Evolutionary conservation across 2,113 vertebrate species (phyloP).

Genomic region (Australoheros scitulus): DNA sequence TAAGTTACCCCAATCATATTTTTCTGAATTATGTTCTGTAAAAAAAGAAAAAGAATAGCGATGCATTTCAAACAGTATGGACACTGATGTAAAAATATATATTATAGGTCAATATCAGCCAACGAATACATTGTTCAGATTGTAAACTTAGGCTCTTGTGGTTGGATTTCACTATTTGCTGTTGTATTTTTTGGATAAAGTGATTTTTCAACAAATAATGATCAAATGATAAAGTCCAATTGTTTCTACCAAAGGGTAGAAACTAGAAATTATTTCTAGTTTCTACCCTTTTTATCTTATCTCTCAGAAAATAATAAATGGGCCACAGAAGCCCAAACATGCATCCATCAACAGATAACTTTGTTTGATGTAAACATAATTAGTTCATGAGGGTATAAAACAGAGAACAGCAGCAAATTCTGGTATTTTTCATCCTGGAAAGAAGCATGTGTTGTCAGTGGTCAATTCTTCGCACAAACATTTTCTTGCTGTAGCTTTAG

Average conservation of each 20-base stretch:
- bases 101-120: too few species aligned
- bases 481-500: neutral
- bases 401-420: neutral
- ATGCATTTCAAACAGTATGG: too few species aligned
- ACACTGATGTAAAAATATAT: too few species aligned
- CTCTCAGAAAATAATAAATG: neutral
- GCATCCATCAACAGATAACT: neutral
- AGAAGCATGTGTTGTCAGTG: neutral
- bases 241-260: neutral
- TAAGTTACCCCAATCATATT: too few species aligned
- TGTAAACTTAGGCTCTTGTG: too few species aligned
- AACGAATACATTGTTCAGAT: too few species aligned
- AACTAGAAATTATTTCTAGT: neutral
- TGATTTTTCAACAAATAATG: neutral
- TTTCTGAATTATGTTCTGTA: too few species aligned
- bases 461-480: neutral
- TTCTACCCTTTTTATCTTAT: neutral
- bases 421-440: neutral
- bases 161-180: too few species aligned
- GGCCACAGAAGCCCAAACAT: neutral
- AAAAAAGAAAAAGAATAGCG: too few species aligned
- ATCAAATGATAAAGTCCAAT: neutral
- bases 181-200: neutral
- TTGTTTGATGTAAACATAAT: neutral
- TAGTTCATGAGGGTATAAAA: neutral